Evolutionary conservation across 64 coral and sea anemone genomes (phyloP).

Genomic region (Pocillopora damicornis): DNA sequence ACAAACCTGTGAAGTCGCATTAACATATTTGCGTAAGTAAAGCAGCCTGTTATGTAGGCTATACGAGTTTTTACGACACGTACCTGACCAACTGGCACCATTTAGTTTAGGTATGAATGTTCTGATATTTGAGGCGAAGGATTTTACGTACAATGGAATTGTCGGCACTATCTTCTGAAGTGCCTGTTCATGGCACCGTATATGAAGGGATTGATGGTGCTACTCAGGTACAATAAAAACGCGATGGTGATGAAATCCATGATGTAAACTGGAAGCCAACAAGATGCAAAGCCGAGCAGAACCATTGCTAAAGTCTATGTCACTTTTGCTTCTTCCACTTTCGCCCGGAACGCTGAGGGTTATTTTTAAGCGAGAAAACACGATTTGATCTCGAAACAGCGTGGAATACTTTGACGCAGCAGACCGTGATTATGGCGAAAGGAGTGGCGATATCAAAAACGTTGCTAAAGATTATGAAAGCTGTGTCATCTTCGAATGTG

Average conservation of each 20-base stretch:
- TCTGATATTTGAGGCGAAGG: background rate
- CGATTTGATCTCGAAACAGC: background rate
- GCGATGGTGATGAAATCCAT: slow-evolving; percentile 37
- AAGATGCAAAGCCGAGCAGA: slow-evolving; percentile 32
- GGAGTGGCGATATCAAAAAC: background rate
- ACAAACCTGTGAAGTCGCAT: too few species aligned
- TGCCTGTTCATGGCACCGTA: slow-evolving; percentile 42
- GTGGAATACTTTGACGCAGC: background rate
- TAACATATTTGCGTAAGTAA: too few species aligned
- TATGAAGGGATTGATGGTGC: slow-evolving; percentile 36
- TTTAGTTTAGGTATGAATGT: background rate
- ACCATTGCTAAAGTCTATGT: slow-evolving; percentile 40
- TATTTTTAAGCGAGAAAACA: background rate
- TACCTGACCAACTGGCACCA: too few species aligned
- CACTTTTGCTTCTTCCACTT: slow-evolving; percentile 44
- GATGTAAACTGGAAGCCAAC: slow-evolving; percentile 52
- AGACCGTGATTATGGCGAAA: background rate
- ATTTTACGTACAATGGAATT: slow-evolving; percentile 12
- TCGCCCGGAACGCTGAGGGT: background rate
- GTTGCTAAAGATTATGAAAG: background rate
- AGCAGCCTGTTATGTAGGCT: too few species aligned
- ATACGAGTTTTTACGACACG: too few species aligned
- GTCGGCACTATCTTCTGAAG: slow-evolving; percentile 42
- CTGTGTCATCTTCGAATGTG: slow-evolving; percentile 26
- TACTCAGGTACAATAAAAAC: slow-evolving; percentile 35